Base-by-base conservation (phyloP, 2,888 invertebrate species). In the Lissonota sp. region DNA sequence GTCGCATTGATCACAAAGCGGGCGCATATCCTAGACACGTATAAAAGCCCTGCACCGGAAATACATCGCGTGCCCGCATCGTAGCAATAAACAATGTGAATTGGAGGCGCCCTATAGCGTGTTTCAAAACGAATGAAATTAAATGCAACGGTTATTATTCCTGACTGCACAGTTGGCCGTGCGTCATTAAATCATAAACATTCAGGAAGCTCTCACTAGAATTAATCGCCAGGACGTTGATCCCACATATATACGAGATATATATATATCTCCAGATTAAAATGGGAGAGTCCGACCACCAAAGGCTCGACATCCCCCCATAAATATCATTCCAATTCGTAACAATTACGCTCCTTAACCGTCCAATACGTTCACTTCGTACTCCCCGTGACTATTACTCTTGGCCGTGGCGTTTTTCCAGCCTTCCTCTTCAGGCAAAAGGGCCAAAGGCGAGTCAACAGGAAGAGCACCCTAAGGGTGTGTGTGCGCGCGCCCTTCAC, bases 291-390 rank as follows among this genome's bases (percentile, higher is more conserved):
- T 49, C 66, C 78, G 81, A 81, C 74, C 81, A 81, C 78, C 81
- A 74, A 81, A 81, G 70, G 74, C 14, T 71, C 55, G 49, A 58
- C 26, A 26, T 39, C 51, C 55, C 44, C 49, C 53, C 70, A 81
- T 84, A 88, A 89, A 88, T 89, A 87, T 83, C 79, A 40, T 73
- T 82, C 83, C 86, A 88, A 88, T 89, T 89, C 87, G 86, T 86
- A 88, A 86, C 88, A 89, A 89, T 89, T 89, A 86, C 84, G 77
- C 82, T 79, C 74, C 82, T 79, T 78, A 77, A 14, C 12, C 72
- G 66, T 67, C 79, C 84, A 88, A 88, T 85, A 53, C 51, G 60
- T 46, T 73, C 57, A 53, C 74, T 66, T 51, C 37, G 53, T 53
- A 55, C 46, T 42, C 46, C 42, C 51, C 49, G 57, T 37, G 37